A percentile compares a stretch with the other conserved stretches of the same genome.
Evolutionary conservation across 2,797 vertebrate genomes (phyloP).

Genomic region (Carapus acus): DNA sequence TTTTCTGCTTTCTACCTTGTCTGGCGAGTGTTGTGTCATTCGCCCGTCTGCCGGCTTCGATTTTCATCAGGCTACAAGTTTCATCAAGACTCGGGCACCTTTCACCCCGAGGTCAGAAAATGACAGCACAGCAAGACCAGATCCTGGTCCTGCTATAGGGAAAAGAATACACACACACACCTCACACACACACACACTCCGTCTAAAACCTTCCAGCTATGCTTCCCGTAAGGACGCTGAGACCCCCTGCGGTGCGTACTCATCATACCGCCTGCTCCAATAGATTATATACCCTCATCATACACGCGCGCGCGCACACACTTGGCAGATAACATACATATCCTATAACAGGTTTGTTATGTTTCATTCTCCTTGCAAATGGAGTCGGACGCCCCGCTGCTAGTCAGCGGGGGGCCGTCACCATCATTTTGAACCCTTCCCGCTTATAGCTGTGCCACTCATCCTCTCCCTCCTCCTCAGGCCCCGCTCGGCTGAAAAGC

Average conservation of each 20-base stretch:
- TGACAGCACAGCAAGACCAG: too few species aligned
- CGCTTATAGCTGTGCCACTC: constrained; percentile 17
- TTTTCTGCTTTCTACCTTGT: not conserved
- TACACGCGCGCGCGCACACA: not conserved
- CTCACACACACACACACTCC: constrained; percentile 11
- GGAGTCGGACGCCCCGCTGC: constrained; percentile 20
- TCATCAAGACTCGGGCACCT: too few species aligned
- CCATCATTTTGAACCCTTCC: constrained; percentile 26
- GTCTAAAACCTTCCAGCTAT: not conserved
- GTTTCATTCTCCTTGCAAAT: constrained; percentile 21
- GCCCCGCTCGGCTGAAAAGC: constrained; percentile 3
- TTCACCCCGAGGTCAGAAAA: not conserved
- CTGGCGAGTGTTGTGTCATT: too few species aligned
- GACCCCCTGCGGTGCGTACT: constrained; percentile 4
- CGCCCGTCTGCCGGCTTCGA: too few species aligned
- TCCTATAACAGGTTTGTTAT: constrained; percentile 14
- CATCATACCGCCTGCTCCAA: not conserved
- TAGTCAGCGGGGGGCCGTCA: constrained; percentile 33
- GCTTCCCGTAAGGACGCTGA: not conserved
- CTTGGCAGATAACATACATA: not conserved
- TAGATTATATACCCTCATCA: too few species aligned
- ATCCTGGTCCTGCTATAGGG: too few species aligned
- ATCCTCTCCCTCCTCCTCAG: not conserved
- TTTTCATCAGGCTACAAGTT: too few species aligned
- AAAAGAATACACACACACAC: too few species aligned